Base-by-base conservation (phyloP, 2,797 vertebrate genomes). In the Poeciliopsis paucimaculata region DNA sequence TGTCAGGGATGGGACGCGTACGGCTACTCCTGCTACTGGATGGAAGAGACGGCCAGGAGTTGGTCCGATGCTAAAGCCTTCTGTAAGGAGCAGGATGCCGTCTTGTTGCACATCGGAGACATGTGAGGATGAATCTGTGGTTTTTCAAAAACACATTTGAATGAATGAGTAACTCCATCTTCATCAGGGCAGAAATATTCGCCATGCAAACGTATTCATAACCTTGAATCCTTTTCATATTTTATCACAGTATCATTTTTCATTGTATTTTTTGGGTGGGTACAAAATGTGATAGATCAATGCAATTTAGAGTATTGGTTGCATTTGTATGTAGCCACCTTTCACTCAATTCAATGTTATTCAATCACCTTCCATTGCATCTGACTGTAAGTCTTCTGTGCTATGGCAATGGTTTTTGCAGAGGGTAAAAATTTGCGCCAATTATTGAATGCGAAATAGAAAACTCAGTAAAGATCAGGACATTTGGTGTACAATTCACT, bases 1-100 rank as follows among this genome's bases (percentile, higher is more conserved):
- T 51, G 16, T 64, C 85, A 96, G 96, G 96, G 94, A 68, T 96
- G 96, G 96, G 92, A 94, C 73, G 94, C 93, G 0, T 96, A 96
- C 8, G 94, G 86, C 10, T 96, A 95, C 80, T 77, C 92, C 18
- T 96, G 96, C 90, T 96, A 96, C 89, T 96, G 92, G 94, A 95
- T 95, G 87, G 95, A 96, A 82, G 93, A 95, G 80, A 86, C 77
- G 0, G 9, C 88, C 47, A 93, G 79, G 86, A 95, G 72, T 81
- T 95, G 95, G 82, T 80, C 88, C 0, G 94, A 95, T 0, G 96
- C 96, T 2, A 95, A 96, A 76, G 84, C 57, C 0, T 95, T 95
- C 88, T 96, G 96, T 53, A 76, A 90, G 36, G 80, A 72, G 13
- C 77, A 76, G 87, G 89, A 85, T 18, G 88, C 92, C 81, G 83